phyloP scores from a whole-genome alignment of 2,113 vertebrate species.

The Podarcis cretensis region DNA sequence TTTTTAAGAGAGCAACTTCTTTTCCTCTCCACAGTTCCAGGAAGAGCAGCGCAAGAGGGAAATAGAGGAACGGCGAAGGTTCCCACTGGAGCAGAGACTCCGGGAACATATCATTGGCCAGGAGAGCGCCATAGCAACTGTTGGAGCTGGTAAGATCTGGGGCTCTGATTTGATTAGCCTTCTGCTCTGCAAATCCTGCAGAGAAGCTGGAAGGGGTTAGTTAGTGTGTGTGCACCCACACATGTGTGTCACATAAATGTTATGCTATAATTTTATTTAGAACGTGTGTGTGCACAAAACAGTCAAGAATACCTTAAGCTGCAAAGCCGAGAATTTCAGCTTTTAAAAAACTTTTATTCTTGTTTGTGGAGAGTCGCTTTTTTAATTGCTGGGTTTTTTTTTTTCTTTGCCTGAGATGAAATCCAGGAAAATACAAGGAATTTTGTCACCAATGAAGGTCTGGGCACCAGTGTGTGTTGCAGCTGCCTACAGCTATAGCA shows the following conservation, averaged over 20 bases:
- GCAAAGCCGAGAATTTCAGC: no score
- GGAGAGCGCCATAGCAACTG: constrained; percentile 91
- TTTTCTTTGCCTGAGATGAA: no score
- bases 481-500: not conserved
- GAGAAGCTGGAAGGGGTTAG: not conserved
- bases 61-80: constrained; percentile 87
- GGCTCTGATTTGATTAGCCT: rapidly evolving
- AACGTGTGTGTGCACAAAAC: no score
- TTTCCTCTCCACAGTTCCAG: constrained; percentile 79
- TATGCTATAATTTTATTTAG: not conserved
- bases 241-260: not conserved
- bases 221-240: not conserved
- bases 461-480: no score
- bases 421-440: no score
- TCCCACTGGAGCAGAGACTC: constrained; percentile 92
- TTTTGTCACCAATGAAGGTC: no score
- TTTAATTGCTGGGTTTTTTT: no score
- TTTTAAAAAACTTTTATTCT: no score
- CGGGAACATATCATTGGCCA: constrained; percentile 96
- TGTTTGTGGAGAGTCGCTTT: no score
- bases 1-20: not conserved
- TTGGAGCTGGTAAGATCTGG: constrained; percentile 87
- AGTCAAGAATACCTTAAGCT: no score
- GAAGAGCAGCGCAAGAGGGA: constrained; percentile 85
- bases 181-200: not conserved